phyloP scores from a whole-genome alignment of 2,888 invertebrate genomes.

The Abscondita cerata region DNA sequence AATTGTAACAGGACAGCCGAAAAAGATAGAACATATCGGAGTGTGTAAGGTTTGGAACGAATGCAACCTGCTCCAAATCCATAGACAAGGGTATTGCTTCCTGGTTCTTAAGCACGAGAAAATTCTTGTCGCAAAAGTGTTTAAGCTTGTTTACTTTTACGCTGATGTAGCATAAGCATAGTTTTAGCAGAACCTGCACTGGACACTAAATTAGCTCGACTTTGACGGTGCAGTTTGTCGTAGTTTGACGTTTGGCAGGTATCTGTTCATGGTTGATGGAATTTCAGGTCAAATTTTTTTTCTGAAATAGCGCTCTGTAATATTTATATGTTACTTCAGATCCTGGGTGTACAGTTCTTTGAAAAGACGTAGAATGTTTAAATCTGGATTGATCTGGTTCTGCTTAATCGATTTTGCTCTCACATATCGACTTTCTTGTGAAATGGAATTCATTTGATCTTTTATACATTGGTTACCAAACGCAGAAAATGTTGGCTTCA shows the following conservation, averaged over 20 bases:
- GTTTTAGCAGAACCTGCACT: too few species aligned
- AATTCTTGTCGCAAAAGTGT: constrained; percentile 12
- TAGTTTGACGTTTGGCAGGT: constrained; percentile 12
- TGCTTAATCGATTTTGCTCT: constrained; percentile 12
- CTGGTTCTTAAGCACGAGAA: constrained; percentile 5
- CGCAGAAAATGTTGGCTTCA: too few species aligned
- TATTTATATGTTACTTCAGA: constrained; percentile 7
- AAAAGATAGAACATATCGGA: constrained; percentile 16
- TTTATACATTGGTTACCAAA: too few species aligned
- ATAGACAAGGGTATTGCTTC: constrained; percentile 16
- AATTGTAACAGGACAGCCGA: constrained; percentile 5
- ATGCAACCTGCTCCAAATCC: constrained; percentile 23
- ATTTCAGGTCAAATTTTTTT: constrained; percentile 15
- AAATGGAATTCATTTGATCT: too few species aligned
- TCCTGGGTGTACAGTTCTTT: constrained; percentile 1
- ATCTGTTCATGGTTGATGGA: constrained; percentile 5
- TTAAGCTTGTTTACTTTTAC: constrained; percentile 2
- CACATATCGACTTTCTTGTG: too few species aligned
- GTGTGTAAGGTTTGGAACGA: constrained; percentile 9
- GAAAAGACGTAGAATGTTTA: constrained; percentile 9
- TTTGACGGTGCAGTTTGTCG: not conserved
- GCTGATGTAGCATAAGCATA: too few species aligned
- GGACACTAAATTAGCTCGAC: too few species aligned
- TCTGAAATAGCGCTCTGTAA: constrained; percentile 6
- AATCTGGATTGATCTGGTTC: constrained; percentile 9